Evolutionary conservation across 2,113 vertebrate genomes (phyloP).

Genomic region (Axis porcinus): DNA sequence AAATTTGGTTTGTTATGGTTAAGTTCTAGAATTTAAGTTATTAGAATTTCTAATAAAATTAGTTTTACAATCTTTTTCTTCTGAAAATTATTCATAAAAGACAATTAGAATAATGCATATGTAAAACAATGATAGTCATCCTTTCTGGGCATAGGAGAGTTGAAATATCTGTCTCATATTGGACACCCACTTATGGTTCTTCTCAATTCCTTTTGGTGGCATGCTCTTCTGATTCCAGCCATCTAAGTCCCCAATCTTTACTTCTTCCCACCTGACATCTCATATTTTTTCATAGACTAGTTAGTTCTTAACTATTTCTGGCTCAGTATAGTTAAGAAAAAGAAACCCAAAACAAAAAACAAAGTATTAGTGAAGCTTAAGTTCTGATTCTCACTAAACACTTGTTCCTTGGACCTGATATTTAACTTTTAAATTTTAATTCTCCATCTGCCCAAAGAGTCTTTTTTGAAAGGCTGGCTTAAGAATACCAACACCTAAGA

Average conservation of each 20-base stretch:
- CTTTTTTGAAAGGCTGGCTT: slow-evolving; percentile 24
- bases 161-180: neutral
- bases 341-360: neutral
- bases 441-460: neutral
- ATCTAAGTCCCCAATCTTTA: slow-evolving; percentile 32
- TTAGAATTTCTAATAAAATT: slow-evolving; percentile 28
- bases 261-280: neutral
- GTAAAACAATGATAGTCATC: neutral
- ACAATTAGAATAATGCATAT: neutral
- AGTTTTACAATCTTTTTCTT: slow-evolving; percentile 7
- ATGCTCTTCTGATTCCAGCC: neutral
- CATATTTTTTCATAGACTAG: neutral
- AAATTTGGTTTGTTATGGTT: slow-evolving; percentile 3
- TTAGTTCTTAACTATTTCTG: slow-evolving; percentile 36
- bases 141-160: neutral
- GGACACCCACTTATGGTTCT: neutral
- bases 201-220: neutral
- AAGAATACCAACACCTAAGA: neutral
- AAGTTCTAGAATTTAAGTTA: neutral
- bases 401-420: neutral
- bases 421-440: slow-evolving; percentile 30
- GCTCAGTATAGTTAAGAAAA: neutral
- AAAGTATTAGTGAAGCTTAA: neutral
- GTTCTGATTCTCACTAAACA: slow-evolving; percentile 14
- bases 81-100: slow-evolving; percentile 15